Conservation (phyloP, 2,888 invertebrate genomes). For the Tenodera sinensis region DNA sequence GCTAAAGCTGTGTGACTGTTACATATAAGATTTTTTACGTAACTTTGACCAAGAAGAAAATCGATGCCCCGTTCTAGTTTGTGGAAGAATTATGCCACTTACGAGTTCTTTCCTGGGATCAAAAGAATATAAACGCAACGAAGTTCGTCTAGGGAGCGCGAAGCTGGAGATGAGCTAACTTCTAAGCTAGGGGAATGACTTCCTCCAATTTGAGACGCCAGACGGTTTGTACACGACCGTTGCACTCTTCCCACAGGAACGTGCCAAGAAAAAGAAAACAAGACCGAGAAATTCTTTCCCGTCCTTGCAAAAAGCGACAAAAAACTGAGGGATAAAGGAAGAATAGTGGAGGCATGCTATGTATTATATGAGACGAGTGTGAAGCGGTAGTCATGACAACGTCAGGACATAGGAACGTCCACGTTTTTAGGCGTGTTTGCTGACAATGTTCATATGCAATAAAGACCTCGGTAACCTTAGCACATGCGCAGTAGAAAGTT, state of each 20-base stretch:
- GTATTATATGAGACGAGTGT: not conserved
- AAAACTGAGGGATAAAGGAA: not conserved
- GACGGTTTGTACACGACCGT: not conserved
- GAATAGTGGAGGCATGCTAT: not conserved
- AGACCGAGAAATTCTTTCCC: not conserved
- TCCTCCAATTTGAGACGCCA: not conserved
- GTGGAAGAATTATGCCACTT: no score
- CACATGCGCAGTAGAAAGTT: no score
- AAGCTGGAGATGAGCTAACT: no score
- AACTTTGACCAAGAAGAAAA: no score
- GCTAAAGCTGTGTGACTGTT: no score
- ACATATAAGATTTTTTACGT: no score
- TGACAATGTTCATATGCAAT: no score
- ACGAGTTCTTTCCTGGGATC: no score
- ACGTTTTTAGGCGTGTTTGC: not conserved
- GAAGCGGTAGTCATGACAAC: not conserved
- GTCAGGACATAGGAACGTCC: not conserved
- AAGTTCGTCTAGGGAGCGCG: not conserved
- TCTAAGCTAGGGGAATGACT: not conserved
- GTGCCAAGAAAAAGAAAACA: not conserved
- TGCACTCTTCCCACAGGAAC: not conserved
- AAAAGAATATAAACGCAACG: no score
- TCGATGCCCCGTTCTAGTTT: no score
- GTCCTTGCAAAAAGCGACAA: not conserved
- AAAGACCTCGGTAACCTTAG: no score